Conservation (phyloP, 2,113 vertebrate genomes). For the Brachypodius melanocephalos region DNA sequence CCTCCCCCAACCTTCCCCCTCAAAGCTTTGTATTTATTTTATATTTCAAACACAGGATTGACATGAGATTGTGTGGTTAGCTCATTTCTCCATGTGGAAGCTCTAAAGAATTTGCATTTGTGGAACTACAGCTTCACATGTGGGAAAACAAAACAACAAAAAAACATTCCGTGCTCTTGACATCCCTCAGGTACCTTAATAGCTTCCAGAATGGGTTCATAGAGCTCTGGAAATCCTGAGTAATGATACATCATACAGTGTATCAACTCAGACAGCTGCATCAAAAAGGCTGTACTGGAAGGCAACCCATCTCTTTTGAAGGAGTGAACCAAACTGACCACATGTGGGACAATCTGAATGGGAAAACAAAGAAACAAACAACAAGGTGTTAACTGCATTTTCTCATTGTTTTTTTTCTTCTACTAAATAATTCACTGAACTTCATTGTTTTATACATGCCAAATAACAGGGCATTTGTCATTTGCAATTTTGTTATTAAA, state of each 20-base stretch:
- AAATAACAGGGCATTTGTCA: neutral
- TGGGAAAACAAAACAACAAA: neutral
- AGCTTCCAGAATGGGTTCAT: constrained; percentile 91
- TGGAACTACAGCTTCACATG: neutral
- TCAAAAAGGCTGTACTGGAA: constrained; percentile 86
- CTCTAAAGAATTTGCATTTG: neutral
- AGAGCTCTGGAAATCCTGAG: constrained; percentile 97
- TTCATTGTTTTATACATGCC: neutral
- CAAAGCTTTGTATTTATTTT: neutral
- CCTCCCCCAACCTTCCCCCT: neutral
- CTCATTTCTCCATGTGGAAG: neutral
- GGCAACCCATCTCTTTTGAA: constrained; percentile 85
- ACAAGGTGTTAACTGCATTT: neutral
- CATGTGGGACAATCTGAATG: constrained; percentile 87
- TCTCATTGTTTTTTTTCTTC: neutral
- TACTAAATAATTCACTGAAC: neutral
- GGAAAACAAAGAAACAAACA: neutral
- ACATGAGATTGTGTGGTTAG: neutral
- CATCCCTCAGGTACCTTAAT: constrained; percentile 82
- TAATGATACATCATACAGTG: constrained; percentile 99
- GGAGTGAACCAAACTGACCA: constrained; percentile 85
- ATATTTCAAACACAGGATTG: neutral
- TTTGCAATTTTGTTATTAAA: neutral
- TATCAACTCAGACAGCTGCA: constrained; percentile 88
- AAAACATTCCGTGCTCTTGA: neutral